phyloP scores from a whole-genome alignment of 2,888 invertebrate species.

The Brachypterus glaber region DNA sequence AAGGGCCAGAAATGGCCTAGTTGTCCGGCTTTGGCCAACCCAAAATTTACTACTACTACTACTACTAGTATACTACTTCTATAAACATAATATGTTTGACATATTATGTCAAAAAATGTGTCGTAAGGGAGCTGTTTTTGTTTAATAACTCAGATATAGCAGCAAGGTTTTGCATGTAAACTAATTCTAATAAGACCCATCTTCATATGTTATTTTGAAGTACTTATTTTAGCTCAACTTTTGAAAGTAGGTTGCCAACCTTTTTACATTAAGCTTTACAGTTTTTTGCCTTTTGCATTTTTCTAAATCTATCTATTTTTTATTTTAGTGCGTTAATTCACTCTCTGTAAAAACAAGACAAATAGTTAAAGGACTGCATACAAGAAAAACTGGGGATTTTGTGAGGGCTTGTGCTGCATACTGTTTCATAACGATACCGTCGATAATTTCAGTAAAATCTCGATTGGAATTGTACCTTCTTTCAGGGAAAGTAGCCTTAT shows the following conservation, averaged over 20 bases:
- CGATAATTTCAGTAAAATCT: slow-evolving; percentile 68
- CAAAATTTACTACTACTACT: no score
- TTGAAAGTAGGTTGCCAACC: slow-evolving; percentile 3
- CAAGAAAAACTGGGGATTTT: slow-evolving; percentile 73
- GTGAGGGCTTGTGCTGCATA: slow-evolving; percentile 92
- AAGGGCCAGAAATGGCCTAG: no score
- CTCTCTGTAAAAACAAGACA: slow-evolving; percentile 59
- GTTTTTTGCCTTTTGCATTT: slow-evolving; percentile 12
- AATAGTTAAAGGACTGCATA: slow-evolving; percentile 65
- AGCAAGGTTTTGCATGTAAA: no score
- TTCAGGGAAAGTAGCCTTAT: slow-evolving; percentile 79
- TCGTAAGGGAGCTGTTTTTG: no score
- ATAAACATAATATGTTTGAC: no score
- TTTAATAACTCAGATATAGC: no score
- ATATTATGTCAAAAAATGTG: no score
- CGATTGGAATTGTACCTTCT: slow-evolving; percentile 78
- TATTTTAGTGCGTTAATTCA: slow-evolving; percentile 66
- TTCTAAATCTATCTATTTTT: no score
- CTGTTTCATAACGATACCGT: slow-evolving; percentile 94
- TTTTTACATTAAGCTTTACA: slow-evolving; percentile 15
- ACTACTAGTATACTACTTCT: no score
- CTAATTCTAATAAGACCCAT: no score
- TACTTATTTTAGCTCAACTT: slow-evolving; percentile 6
- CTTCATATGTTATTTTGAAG: no score
- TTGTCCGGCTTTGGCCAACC: no score